A percentile compares a stretch with the other conserved stretches of the same genome.
Evolutionary conservation across 1,140 invertebrate species (phyloP).

Genomic region (Battus philenor): DNA sequence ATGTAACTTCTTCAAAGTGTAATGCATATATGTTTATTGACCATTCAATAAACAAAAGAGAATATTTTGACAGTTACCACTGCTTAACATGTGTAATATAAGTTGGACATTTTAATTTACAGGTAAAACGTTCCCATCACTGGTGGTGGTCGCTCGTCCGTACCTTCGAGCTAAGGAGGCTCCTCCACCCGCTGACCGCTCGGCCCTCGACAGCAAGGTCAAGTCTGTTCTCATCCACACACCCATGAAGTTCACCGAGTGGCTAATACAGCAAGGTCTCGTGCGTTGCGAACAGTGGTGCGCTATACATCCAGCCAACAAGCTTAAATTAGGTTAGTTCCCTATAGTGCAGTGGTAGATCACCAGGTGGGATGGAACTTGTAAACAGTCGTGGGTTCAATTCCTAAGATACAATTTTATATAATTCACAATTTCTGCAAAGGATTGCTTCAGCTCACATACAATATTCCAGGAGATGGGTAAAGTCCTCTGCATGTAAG

Average conservation of each 20-base stretch:
- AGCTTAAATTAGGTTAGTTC: slow-evolving; percentile 83
- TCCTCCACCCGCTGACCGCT: slow-evolving; percentile 69
- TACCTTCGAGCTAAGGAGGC: slow-evolving; percentile 82
- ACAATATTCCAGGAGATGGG: no score
- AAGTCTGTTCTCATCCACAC: slow-evolving; percentile 87
- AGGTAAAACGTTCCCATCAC: slow-evolving; percentile 88
- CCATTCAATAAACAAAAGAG: no score
- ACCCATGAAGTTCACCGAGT: slow-evolving; percentile 90
- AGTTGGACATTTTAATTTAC: slow-evolving; percentile 10
- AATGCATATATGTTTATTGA: no score
- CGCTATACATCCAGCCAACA: slow-evolving; percentile 78
- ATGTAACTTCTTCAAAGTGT: no score
- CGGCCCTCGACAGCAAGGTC: slow-evolving; percentile 82
- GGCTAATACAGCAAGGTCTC: slow-evolving; percentile 90
- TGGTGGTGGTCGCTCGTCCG: slow-evolving; percentile 87
- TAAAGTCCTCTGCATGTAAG: no score
- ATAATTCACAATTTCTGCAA: no score
- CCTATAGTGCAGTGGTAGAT: no score
- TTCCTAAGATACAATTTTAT: no score
- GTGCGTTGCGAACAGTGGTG: slow-evolving; percentile 87
- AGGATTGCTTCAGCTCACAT: no score
- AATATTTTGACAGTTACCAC: neutral
- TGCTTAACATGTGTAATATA: neutral
- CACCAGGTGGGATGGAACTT: no score
- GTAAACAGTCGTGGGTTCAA: no score